Evolutionary conservation across 2,113 vertebrate species (phyloP), one percentile per base, ranked within the genome.

Genomic region (Motacilla alba): DNA sequence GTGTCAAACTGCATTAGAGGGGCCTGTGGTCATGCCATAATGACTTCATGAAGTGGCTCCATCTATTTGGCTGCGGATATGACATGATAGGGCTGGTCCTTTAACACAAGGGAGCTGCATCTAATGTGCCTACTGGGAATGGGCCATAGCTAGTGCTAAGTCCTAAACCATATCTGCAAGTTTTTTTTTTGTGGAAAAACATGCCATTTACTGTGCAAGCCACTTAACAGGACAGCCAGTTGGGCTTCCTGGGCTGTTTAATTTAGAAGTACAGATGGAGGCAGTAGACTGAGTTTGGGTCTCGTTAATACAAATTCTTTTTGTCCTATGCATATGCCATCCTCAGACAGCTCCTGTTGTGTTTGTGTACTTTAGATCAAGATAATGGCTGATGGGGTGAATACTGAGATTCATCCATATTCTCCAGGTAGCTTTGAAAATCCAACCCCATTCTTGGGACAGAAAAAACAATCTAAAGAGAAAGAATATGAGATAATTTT

Each of bases 401-500:
- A 15, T 63, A 31, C 43, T 92, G 79, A 93, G 47, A 44, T 78
- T 91, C 66, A 83, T 80, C 52, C 60, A 33, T 62, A 75, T 90
- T 88, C 37, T 93, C 41, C 58, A 87, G 20, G 60, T 46, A 47
- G 60, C 81, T 94, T 86, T 92, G 64, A 90, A 95, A 96, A 83
- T 39, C 67, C 85, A 93, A 47, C n/a, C 15, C 33, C 68, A 28
- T 75, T 90, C 69, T 84, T 74, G 69, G 76, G 83, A 68, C 26
- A 78, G 68, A 53, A 93, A 87, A 80, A 90, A 73, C 37, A 83
- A 75, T 86, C 15, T 74, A 81, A 92, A 92, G 59, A 80, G 68
- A 80, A 93, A 92, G 59, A 89, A 92, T 58, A 90, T 67, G 64
- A 78, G 52, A 83, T 90, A 89, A 93, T 93, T 92, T 95, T 56